These are phyloP conservation scores for Hartigia nigra DNA, from an alignment of 2,888 invertebrate species.

Conservation along the genomic window DNA sequence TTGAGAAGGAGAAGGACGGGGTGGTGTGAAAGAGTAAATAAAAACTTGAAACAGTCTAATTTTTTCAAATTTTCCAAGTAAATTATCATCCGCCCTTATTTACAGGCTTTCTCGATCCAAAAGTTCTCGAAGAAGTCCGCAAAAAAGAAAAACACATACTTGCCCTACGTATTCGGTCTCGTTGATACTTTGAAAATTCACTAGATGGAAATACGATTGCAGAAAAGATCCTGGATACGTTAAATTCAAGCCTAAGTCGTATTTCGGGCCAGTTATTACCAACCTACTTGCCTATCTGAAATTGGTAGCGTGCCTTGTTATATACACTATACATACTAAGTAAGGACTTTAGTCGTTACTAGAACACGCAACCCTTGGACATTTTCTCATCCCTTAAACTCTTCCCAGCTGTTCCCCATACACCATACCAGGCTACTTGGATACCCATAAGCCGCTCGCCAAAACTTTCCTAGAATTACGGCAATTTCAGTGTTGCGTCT, in stretches of 20 bases:
- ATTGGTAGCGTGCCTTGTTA: neutral
- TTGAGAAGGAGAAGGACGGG: no score
- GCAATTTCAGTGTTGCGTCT: constrained; percentile 1
- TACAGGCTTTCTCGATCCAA: neutral
- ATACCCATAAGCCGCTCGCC: neutral
- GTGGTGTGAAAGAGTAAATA: neutral
- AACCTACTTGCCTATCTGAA: neutral
- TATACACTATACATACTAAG: neutral
- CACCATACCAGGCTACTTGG: neutral
- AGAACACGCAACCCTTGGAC: neutral
- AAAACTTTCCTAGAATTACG: neutral
- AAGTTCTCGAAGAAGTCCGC: neutral
- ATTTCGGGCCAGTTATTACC: neutral
- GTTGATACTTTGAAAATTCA: neutral
- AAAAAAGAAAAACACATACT: neutral
- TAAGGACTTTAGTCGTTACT: neutral
- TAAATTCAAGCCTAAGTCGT: neutral
- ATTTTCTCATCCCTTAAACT: neutral
- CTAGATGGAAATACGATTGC: neutral
- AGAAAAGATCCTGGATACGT: neutral
- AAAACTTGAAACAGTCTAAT: constrained; percentile 18
- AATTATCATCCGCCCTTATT: neutral
- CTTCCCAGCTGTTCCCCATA: neutral
- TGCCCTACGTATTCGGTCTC: neutral
- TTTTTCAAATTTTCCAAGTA: neutral